Base-by-base conservation (phyloP, 2,797 vertebrate species). In the Muraenolepis orangiensis region DNA sequence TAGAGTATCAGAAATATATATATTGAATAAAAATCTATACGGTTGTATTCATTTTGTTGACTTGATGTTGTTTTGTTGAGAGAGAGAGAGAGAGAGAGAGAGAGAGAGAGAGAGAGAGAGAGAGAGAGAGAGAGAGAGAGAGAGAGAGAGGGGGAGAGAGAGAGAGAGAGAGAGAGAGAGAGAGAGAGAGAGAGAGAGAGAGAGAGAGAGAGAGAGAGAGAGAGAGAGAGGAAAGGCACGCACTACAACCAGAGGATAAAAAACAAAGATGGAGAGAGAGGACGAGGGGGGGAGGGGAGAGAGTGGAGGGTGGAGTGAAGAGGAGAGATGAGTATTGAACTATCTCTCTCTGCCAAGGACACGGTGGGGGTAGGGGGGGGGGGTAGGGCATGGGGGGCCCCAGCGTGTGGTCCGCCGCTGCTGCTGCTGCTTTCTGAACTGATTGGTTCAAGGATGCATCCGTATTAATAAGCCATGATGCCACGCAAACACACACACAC, bases 391-490 rank as follows among this genome's bases (percentile, higher is more conserved):
- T n/a, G n/a, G n/a, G n/a, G n/a, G n/a, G n/a, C n/a, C 87, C 1
- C 84, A 83, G 84, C 83, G 42, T 80, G 83, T 73, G 1, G 71
- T 75, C 81, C n/a, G n/a, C n/a, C n/a, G n/a, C n/a, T n/a, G n/a
- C n/a, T n/a, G n/a, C n/a, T 66, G 68, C 76, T 57, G 1, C 66
- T 78, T 75, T 85, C 72, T 80, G 80, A 86, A 77, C 73, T 82
- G 76, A 87, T 40, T 85, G 80, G 76, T 85, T 91, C 84, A 88
- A 81, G 80, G 83, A 84, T 81, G 74, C 73, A 85, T 36, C 71
- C 51, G 61, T 81, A 84, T 85, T 79, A 89, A 88, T 87, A 90
- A 89, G 82, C 29, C 18, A 67, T 85, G 71, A 75, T 86, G 81
- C 36, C 4, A 66, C 76, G 72, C 78, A 74, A 64, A 64, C 57